These are phyloP conservation scores for Silurus meridionalis DNA, from an alignment of 2,113 vertebrate genomes.

Conservation along the genomic window DNA sequence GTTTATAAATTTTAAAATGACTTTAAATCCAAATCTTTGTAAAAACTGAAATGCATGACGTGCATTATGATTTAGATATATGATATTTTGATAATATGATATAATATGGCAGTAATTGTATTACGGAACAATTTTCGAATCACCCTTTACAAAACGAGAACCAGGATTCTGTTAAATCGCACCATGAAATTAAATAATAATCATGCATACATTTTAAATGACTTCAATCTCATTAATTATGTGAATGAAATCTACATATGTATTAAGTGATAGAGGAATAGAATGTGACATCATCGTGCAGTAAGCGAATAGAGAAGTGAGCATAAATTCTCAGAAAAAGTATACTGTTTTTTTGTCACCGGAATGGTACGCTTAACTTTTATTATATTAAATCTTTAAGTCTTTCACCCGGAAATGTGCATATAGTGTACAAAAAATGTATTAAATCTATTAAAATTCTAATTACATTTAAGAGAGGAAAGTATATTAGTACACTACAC, in stretches of 20 bases:
- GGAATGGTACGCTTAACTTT: not conserved
- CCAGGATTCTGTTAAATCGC: not conserved
- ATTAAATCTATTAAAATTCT: not conserved
- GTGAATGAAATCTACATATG: not conserved
- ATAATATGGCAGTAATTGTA: not conserved
- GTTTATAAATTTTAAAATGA: not conserved
- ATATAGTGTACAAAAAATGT: too few relatives aligned
- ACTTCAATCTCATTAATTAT: not conserved
- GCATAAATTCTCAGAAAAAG: not conserved
- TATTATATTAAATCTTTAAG: not conserved
- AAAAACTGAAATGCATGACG: not conserved
- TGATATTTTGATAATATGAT: not conserved
- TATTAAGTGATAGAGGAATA: not conserved
- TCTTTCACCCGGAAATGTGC: not conserved
- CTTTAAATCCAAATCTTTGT: not conserved
- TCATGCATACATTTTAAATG: too few relatives aligned
- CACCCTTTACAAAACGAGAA: not conserved
- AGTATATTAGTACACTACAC: not conserved
- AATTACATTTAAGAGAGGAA: not conserved
- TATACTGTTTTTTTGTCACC: too few relatives aligned
- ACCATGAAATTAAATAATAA: not conserved
- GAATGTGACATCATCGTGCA: too few relatives aligned
- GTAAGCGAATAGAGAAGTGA: not conserved
- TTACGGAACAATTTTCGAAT: not conserved
- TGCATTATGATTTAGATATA: not conserved